Base-by-base conservation (phyloP, 1,140 invertebrate genomes). In the Cylas formicarius region DNA sequence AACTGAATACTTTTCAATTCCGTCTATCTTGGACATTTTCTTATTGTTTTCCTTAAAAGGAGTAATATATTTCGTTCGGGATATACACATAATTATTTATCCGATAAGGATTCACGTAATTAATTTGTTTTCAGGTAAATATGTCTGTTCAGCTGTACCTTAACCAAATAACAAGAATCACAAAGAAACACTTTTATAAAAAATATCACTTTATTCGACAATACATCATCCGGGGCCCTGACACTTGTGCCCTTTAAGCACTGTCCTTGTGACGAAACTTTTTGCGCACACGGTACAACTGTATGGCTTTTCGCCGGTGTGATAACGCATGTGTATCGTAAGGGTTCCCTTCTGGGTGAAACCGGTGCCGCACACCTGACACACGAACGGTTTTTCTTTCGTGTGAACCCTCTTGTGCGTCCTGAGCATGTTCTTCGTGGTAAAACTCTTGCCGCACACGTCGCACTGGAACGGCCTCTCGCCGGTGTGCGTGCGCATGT, bases 391-490 rank as follows among this genome's bases (percentile, higher is more conserved):
- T 33, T 72, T 63, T 49, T 60, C 51, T 44, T 58, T 38, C 23
- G 53, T 37, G 52, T 61, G 51, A 78, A 77, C 34, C 68, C 72
- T 29, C 77, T 74, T 8, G 73, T 68, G 47, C 77, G 78, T 14
- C 58, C 52, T 2, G 20, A 41, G 46, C 64, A 72, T 31, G 56
- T 51, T 52, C 59, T 71, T 55, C 74, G 80, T 0, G 75, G 79
- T 50, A 40, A 58, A 66, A 47, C 35, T 48, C 44, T 61, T 84
- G 2, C 77, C 77, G 59, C 82, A 84, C n/a, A 76, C 66, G 7
- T 70, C 61, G 63, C 82, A 85, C 32, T 78, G 71, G 60, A 78
- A 83, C 3, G 81, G 81, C 55, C 80, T 82, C 54, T 83, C 79
- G 1, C 81, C 80, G 0, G 80, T 81, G 50, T 84, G 80, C 26